A percentile compares a stretch with the other conserved stretches of the same genome.
These are phyloP conservation scores for Grammomys dolichurus DNA, from an alignment of 2,113 vertebrate genomes.

Conservation along the genomic window DNA sequence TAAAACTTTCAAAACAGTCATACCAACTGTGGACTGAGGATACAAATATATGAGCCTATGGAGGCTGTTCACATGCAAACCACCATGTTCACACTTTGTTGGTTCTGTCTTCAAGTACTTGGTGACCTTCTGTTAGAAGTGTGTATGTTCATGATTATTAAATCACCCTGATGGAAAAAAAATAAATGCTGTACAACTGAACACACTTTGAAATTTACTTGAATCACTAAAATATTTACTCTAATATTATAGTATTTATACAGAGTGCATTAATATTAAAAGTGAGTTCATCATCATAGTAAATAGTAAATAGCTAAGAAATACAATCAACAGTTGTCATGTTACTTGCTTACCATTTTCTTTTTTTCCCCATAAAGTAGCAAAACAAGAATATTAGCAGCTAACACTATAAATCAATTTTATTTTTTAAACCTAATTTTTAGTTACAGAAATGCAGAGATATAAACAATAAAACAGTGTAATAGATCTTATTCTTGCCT, in stretches of 20 bases:
- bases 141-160: conserved; percentile 38
- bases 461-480: neutral
- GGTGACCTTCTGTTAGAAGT: conserved; percentile 6
- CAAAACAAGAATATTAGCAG: neutral
- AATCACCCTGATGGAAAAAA: neutral
- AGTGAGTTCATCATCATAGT: neutral
- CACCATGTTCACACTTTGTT: neutral
- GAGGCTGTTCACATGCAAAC: neutral
- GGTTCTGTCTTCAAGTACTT: neutral
- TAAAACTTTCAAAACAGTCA: neutral
- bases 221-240: neutral
- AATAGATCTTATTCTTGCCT: neutral
- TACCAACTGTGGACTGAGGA: neutral
- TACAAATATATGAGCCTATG: neutral
- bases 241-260: neutral
- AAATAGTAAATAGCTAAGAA: neutral
- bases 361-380: neutral
- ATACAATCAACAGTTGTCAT: neutral
- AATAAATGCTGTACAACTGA: neutral
- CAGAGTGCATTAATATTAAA: neutral
- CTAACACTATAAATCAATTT: neutral
- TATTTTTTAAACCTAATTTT: neutral
- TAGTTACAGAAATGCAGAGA: neutral
- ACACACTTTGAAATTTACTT: neutral
- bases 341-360: neutral